A percentile compares a stretch with the other conserved stretches of the same genome.
phyloP scores from a whole-genome alignment of 2,888 invertebrate genomes.

The Horisme vitalbata region DNA sequence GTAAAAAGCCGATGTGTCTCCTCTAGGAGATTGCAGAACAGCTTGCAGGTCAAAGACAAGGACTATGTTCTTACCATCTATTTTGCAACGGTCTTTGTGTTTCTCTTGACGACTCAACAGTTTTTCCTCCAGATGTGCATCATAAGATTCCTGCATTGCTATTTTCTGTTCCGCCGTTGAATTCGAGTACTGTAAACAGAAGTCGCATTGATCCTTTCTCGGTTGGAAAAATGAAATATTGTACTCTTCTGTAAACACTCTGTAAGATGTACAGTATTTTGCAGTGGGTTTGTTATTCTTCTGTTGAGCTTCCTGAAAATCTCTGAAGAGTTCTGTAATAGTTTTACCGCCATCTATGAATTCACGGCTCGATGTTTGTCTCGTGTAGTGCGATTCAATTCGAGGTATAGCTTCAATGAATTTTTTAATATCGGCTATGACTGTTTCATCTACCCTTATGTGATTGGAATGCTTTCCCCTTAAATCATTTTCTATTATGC shows the following conservation, averaged over 20 bases:
- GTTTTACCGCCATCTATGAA: not conserved
- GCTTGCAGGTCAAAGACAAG: not conserved
- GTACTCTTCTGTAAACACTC: too few relatives aligned
- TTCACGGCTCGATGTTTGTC: not conserved
- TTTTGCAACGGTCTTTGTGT: not conserved
- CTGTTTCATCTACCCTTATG: too few relatives aligned
- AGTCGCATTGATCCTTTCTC: too few relatives aligned
- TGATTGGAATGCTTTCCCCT: too few relatives aligned
- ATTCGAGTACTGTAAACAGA: too few relatives aligned
- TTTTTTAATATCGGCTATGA: not conserved
- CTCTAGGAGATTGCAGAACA: not conserved
- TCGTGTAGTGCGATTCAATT: not conserved
- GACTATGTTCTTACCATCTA: constrained; percentile 2
- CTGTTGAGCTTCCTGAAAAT: not conserved
- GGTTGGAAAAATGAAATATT: too few relatives aligned
- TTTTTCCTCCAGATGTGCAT: too few relatives aligned
- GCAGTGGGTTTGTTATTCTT: too few relatives aligned
- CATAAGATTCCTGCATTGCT: too few relatives aligned
- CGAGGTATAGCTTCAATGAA: not conserved
- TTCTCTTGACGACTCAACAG: not conserved
- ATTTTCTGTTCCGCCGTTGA: too few relatives aligned
- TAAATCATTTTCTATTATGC: not conserved
- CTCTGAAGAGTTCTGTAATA: not conserved
- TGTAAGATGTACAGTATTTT: too few relatives aligned
- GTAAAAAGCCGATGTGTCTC: not conserved